A percentile compares a stretch with the other conserved stretches of the same genome.
phyloP scores from a whole-genome alignment of 2,888 invertebrate species.

The Synanthedon tipuliformis region DNA sequence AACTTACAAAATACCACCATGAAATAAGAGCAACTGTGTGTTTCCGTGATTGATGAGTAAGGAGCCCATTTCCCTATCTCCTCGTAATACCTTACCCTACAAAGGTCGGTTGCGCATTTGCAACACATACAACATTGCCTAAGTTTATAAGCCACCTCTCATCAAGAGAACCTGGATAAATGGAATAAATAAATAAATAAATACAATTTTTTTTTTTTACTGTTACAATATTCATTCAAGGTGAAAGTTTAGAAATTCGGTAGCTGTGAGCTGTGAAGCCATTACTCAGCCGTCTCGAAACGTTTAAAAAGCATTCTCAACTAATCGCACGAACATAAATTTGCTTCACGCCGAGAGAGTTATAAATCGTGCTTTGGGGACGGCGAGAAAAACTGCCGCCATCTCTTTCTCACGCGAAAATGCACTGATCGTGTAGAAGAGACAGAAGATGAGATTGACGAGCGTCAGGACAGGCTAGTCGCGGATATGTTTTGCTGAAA shows the following conservation, averaged over 20 bases:
- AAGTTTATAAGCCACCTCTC: no score
- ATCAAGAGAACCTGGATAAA: no score
- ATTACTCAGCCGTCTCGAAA: slow-evolving; percentile 24
- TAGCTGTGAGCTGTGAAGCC: slow-evolving; percentile 4
- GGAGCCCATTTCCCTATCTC: no score
- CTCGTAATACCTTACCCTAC: neutral
- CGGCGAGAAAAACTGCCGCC: neutral
- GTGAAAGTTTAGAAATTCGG: neutral
- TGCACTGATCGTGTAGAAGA: neutral
- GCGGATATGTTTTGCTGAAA: no score
- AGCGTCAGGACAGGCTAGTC: neutral
- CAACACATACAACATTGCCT: no score
- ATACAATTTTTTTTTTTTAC: no score
- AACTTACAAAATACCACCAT: no score
- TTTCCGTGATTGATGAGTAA: no score
- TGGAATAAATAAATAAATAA: no score
- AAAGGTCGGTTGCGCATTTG: neutral
- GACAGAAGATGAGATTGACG: neutral
- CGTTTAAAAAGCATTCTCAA: slow-evolving; percentile 37
- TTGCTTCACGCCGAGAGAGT: slow-evolving; percentile 12
- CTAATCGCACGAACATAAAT: slow-evolving; percentile 43
- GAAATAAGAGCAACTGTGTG: no score
- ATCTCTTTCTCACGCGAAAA: neutral
- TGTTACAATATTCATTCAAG: no score
- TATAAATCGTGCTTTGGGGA: slow-evolving; percentile 16